Evolutionary conservation across 2,113 vertebrate genomes (phyloP), one percentile per base, ranked within the genome.

Genomic region (Tapirus terrestris): DNA sequence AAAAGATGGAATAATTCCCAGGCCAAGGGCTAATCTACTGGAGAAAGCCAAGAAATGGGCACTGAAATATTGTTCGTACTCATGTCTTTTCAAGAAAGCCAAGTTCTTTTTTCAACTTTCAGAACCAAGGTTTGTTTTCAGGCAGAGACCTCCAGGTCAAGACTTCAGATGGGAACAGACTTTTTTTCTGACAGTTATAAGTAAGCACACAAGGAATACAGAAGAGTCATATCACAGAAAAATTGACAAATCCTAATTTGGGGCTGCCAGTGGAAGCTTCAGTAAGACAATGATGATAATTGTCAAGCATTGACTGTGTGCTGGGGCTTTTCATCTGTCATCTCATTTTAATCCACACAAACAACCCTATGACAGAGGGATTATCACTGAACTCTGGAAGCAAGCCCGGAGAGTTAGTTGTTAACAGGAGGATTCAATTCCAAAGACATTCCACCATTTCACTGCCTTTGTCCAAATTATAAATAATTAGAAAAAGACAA

Each of bases 1-100:
- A 96, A 94, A 86, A 85, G 82, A 94, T 6, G 13, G 81, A 97
- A 70, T 92, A 96, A 96, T 97, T 94, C 92, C 93, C 94, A 91
- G 81, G 95, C 90, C 96, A 91, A 82, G 67, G 72, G 94, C 97
- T 94, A 97, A 98, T 96, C 95, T 97, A 83, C 60, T 51, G 53
- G 48, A 94, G 77, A 95, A 97, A 96, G 80, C 27, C 65, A 97
- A 96, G 77, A 96, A 79, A 96, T 1, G 6, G 88, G 81, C 72
- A 85, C 72, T 60, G 45, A 92, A 83, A 85, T 86, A 83, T 8
- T 95, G 76, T 89, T 86, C 91, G 84, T 88, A 91, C 63, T 95
- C 33, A 3, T 67, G 58, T 85, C 93, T 88, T 94, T 85, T 94
- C 89, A 92, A 94, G 80, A 92, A 94, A 82, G 65, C 70, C 95